Evolutionary conservation across 1,140 invertebrate species (phyloP).

Genomic region (Drosophila parvula): DNA sequence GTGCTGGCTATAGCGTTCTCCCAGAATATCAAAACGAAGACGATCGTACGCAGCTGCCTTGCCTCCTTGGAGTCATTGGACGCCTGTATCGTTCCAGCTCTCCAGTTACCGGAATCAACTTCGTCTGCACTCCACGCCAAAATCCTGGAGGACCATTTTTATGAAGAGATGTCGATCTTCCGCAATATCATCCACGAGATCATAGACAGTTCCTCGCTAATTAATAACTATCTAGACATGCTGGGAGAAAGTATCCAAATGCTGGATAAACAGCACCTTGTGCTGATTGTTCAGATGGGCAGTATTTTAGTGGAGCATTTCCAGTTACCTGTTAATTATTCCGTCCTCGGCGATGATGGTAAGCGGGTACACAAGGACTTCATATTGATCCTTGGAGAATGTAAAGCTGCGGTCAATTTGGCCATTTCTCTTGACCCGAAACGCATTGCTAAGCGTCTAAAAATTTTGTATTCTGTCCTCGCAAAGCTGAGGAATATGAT

Average conservation of each 20-base stretch:
- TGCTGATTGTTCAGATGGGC: constrained; percentile 62
- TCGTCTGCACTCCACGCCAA: constrained; percentile 39
- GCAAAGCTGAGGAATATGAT: constrained; percentile 63
- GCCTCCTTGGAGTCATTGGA: constrained; percentile 77
- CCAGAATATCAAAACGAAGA: constrained; percentile 66
- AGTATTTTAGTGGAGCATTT: constrained; percentile 69
- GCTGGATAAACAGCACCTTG: constrained; percentile 29
- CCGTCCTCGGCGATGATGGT: constrained; percentile 26
- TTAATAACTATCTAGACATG: constrained; percentile 64
- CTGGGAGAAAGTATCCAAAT: constrained; percentile 40
- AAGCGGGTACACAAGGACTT: constrained; percentile 64
- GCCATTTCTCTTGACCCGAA: constrained; percentile 43
- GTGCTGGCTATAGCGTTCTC: constrained; percentile 76
- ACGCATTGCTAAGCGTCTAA: constrained; percentile 73
- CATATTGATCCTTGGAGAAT: constrained; percentile 65
- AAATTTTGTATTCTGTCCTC: constrained; percentile 72
- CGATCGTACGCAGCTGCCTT: constrained; percentile 72
- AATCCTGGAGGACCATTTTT: constrained; percentile 72
- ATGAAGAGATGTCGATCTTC: constrained; percentile 68
- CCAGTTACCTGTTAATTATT: constrained; percentile 52
- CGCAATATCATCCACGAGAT: constrained; percentile 72
- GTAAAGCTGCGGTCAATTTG: constrained; percentile 59
- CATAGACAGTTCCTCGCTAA: constrained; percentile 69
- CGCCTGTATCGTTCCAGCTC: constrained; percentile 66
- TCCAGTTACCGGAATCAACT: constrained; percentile 42